Conservation (phyloP, 2,113 vertebrate species). For the Cyphomyrus discorhynchus region DNA sequence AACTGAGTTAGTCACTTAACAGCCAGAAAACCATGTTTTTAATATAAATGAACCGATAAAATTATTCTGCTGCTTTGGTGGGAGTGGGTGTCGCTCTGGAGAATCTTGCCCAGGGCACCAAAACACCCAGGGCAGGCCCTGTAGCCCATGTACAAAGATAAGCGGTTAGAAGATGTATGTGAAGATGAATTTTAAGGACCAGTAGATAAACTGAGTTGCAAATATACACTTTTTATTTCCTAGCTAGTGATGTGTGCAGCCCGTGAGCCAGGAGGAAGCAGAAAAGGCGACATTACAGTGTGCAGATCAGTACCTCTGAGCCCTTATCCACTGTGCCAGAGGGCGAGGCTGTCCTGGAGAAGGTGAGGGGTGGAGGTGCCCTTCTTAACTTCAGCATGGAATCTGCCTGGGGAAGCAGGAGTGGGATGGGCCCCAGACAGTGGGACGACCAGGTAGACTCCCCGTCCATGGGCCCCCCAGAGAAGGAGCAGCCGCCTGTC, state of each 20-base stretch:
- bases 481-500: not conserved
- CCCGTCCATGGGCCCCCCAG: not conserved
- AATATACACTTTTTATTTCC: not conserved
- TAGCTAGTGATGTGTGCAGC: not conserved
- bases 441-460: constrained; percentile 20
- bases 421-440: constrained; percentile 29
- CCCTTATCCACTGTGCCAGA: not conserved
- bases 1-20: not conserved
- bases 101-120: not conserved
- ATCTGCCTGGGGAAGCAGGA: constrained; percentile 47
- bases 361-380: not conserved
- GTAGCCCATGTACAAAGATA: not conserved
- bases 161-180: not conserved
- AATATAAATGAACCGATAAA: not conserved
- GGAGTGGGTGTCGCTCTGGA: not conserved
- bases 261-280: constrained; percentile 42
- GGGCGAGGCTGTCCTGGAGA: not conserved
- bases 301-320: not conserved
- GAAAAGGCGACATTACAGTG: constrained; percentile 56
- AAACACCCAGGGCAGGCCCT: not conserved
- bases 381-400: not conserved
- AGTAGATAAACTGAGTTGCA: not conserved
- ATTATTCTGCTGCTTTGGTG: not conserved
- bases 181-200: not conserved
- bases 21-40: not conserved